Evolutionary conservation across 92 coral and sea anemone genomes (phyloP), one percentile per base, ranked within the genome.

Genomic region (Umimayanthus kanabou): DNA sequence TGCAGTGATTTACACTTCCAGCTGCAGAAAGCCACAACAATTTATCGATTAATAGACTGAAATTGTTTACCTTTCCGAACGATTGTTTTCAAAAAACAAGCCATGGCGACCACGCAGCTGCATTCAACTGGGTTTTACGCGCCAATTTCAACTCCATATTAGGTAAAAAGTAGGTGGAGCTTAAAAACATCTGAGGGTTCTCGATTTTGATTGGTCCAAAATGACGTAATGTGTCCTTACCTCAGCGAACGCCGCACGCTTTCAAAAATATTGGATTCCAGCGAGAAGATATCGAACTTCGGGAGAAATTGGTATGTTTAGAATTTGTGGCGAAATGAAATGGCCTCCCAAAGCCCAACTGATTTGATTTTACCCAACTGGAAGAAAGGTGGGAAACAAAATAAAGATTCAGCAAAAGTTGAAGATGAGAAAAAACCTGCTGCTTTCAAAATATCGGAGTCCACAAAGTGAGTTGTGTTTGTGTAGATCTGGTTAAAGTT

Each of bases 301-400:
- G 66, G 58, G 28, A 39, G 53, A 64, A 75, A 33, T 57, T 57
- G 80, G 84, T 85, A 77, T 91, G 76, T 87, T 40, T 23, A 88
- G 55, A 81, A 72, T 86, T 89, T 91, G 88, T 30, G 42, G 74
- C 73, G 58, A 76, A 69, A 96, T 97, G 58, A 76, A 69, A 96
- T 97, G 99, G 98, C 98, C 15, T 89, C 95, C 61, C 99, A 95
- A 85, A 92, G 92, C 85, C 96, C 96, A 30, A 91, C 96, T 47
- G 98, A 92, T 73, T 78, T 82, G 77, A 43, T 91, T 80, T 91
- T 93, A 70, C 93, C 94, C 28, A 92, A 86, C 55, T 91, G 91
- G 94, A 97, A 95, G 94, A 96, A 94, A 89, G 73, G 89, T 71
- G 91, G 85, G n/a, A 96, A 92, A 87, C 90, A 90, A 73, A 90